Percentiles rank a stretch among this genome's conserved stretches.
These are phyloP conservation scores for Rhincodon typus DNA, from an alignment of 2,797 vertebrate species.

Conservation along the genomic window DNA sequence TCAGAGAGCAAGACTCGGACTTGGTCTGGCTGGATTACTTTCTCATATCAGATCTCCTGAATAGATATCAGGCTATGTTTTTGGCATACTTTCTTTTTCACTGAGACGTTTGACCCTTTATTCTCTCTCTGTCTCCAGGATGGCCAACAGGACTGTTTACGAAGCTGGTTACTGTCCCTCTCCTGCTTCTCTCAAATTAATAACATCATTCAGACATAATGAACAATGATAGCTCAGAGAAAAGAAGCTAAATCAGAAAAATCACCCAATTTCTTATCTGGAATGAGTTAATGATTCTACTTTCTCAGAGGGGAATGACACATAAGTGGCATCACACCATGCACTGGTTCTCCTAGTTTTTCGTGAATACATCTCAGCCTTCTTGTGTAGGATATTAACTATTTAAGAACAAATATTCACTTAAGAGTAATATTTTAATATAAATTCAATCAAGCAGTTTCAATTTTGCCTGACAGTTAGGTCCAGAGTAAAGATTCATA, in stretches of 20 bases:
- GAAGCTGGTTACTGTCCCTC: not conserved
- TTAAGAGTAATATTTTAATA: not conserved
- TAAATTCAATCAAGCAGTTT: not conserved
- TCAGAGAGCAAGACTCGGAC: not conserved
- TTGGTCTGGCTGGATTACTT: not conserved
- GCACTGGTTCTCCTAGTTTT: not conserved
- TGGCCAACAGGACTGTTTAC: not conserved
- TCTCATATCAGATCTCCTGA: not conserved
- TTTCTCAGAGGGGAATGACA: not conserved
- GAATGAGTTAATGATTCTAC: slow-evolving; percentile 1
- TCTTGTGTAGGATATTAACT: not conserved
- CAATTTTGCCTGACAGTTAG: not conserved
- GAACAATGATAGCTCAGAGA: not conserved
- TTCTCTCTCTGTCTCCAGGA: not conserved
- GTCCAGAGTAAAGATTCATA: not conserved
- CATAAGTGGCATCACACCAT: not conserved
- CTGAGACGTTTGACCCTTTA: not conserved
- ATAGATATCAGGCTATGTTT: not conserved
- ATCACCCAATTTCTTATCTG: slow-evolving; percentile 18
- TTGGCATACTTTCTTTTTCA: not conserved
- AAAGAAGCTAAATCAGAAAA: not conserved
- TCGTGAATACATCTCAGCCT: not conserved
- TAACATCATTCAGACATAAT: not conserved
- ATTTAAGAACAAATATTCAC: not conserved
- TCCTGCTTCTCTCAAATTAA: not conserved